Evolutionary conservation across 2,113 vertebrate genomes (phyloP), one percentile per base, ranked within the genome.

Genomic region (Ploceus nigricollis): DNA sequence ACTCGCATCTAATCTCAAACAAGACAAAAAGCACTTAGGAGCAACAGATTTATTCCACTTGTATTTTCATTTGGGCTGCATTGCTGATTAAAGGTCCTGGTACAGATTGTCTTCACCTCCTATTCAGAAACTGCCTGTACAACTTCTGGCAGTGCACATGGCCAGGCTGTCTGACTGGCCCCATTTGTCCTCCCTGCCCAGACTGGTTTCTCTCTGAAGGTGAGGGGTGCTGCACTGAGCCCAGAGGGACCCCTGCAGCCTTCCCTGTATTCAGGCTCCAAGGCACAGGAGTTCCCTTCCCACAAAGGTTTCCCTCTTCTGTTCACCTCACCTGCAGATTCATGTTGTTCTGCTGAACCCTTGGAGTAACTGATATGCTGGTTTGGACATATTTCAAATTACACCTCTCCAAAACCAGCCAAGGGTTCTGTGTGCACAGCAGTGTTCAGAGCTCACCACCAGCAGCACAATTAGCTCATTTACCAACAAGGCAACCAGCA

Each of bases 391-490:
- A 50, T 14, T 72, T 93, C 48, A 94, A 82, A 82, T 76, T 22
- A 15, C 3, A 69, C 12, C 31, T 79, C 58, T 89, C 61, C 66
- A 65, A 94, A 95, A 68, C 11, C 70, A 72, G 40, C 15, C 28
- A 44, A 37, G 19, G 40, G 37, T 31, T 94, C 48, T 58, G 71
- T 6, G 14, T 2, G 23, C 50, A 24, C 31, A 63, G 16, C 50
- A 81, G 3, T 85, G n/a, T 44, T 78, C 56, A 15, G 22, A 72
- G 44, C 14, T 61, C 72, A 63, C 56, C 76, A 84, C 1, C 35
- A 94, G 78, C 75, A 96, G 84, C 42, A 56, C 83, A 81, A 40
- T 53, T 16, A 86, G 19, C 35, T 86, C 28, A 50, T 78, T 70
- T 14, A 81, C 47, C 12, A 27, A 50, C 50, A 40, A 53, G 27